phyloP scores from a whole-genome alignment of 2,113 vertebrate genomes.

The Anas platyrhynchos region DNA sequence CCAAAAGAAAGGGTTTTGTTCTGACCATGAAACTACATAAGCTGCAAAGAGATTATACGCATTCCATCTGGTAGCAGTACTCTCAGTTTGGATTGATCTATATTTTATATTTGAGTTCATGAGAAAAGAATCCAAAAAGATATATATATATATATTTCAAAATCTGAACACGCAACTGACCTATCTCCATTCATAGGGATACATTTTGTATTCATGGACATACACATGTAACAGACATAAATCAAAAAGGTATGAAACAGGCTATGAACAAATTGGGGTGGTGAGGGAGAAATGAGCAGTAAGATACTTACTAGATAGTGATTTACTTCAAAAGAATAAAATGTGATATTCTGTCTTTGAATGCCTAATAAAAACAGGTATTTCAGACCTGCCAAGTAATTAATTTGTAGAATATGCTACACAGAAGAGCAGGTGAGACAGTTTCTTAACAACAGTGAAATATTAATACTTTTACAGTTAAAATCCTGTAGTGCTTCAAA shows the following conservation, averaged over 20 bases:
- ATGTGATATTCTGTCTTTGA: conserved; percentile 62
- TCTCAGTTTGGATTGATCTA: conserved; percentile 41
- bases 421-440: conserved; percentile 5
- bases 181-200: conserved; percentile 63
- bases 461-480: conserved; percentile 55
- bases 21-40: conserved; percentile 15
- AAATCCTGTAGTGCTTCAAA: conserved; percentile 45
- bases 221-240: conserved; percentile 39
- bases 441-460: conserved; percentile 45
- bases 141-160: neutral
- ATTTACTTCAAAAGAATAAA: conserved; percentile 71
- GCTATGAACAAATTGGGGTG: conserved; percentile 50
- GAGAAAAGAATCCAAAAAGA: conserved; percentile 26
- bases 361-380: conserved; percentile 67
- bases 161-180: conserved; percentile 63
- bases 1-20: conserved; percentile 50
- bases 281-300: neutral
- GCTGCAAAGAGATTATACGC: conserved; percentile 35
- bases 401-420: conserved; percentile 62
- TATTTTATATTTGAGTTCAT: conserved; percentile 54
- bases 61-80: neutral
- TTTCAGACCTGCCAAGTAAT: conserved; percentile 61
- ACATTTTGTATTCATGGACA: conserved; percentile 65
- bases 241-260: conserved; percentile 63
- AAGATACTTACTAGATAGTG: conserved; percentile 9